Conservation (phyloP, 2,113 vertebrate genomes). For the Callipepla californica region DNA sequence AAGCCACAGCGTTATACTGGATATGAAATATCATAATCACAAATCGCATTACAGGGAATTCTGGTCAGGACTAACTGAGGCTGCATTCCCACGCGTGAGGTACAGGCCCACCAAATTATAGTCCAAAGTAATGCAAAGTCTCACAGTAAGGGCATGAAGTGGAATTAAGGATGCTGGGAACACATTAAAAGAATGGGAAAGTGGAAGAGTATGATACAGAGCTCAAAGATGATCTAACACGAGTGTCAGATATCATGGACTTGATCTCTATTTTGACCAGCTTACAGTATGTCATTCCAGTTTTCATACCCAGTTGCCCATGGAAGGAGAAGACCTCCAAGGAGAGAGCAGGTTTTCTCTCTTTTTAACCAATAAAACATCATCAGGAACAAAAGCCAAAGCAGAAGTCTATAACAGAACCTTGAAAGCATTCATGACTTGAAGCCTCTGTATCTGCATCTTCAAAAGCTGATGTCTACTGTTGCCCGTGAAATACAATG, state of each 20-base stretch:
- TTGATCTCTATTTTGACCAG: background rate
- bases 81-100: background rate
- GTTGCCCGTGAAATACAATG: background rate
- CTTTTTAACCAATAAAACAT: background rate
- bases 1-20: background rate
- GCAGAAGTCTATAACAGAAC: background rate
- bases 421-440: background rate
- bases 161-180: background rate
- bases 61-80: fast-evolving
- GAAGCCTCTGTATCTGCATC: background rate
- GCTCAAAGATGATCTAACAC: background rate
- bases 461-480: background rate
- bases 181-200: fast-evolving
- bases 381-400: background rate
- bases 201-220: background rate
- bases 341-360: background rate
- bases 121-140: background rate
- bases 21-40: background rate
- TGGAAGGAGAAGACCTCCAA: background rate
- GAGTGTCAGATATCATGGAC: background rate
- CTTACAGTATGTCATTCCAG: background rate
- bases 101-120: fast-evolving
- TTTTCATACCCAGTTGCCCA: background rate
- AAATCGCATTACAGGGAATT: background rate
- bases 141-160: background rate